Conservation (phyloP, 1,140 invertebrate genomes). For the Papilio machaon region DNA sequence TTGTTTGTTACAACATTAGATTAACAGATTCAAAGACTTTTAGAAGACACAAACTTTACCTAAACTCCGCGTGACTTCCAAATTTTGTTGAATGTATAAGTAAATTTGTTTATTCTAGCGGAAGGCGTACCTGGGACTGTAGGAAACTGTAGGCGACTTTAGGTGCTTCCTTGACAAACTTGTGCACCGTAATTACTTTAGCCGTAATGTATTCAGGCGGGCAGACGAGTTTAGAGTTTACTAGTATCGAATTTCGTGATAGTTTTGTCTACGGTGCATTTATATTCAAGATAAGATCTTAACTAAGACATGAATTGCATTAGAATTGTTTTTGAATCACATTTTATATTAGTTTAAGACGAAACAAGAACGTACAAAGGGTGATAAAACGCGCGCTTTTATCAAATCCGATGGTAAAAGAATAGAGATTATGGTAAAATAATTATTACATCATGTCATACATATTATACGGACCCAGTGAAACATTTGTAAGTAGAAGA, state of each 20-base stretch:
- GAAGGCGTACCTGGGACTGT: constrained; percentile 8
- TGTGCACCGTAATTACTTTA: constrained; percentile 28
- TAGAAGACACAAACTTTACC: neutral
- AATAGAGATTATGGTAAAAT: neutral
- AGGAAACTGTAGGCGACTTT: neutral
- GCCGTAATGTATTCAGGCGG: constrained; percentile 17
- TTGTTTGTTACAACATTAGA: neutral
- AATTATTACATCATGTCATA: too few relatives aligned
- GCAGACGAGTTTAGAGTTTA: constrained; percentile 28
- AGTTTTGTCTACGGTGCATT: constrained; percentile 21
- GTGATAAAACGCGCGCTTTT: neutral
- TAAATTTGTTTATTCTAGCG: constrained; percentile 22
- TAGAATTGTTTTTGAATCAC: constrained; percentile 25
- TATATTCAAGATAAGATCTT: constrained; percentile 18
- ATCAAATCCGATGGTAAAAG: neutral
- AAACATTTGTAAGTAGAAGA: too few relatives aligned
- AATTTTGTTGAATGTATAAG: constrained; percentile 18
- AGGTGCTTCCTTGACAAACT: constrained; percentile 14
- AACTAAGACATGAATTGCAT: constrained; percentile 23
- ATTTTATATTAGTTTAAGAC: constrained; percentile 16
- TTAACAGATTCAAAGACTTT: neutral
- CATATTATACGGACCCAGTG: too few relatives aligned
- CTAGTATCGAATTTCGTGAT: constrained; percentile 21
- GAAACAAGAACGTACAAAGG: neutral
- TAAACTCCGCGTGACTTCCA: constrained; percentile 16